Percentiles rank a stretch among this genome's conserved stretches.
phyloP scores from a whole-genome alignment of 2,888 invertebrate species.

The Agriotes lineatus region DNA sequence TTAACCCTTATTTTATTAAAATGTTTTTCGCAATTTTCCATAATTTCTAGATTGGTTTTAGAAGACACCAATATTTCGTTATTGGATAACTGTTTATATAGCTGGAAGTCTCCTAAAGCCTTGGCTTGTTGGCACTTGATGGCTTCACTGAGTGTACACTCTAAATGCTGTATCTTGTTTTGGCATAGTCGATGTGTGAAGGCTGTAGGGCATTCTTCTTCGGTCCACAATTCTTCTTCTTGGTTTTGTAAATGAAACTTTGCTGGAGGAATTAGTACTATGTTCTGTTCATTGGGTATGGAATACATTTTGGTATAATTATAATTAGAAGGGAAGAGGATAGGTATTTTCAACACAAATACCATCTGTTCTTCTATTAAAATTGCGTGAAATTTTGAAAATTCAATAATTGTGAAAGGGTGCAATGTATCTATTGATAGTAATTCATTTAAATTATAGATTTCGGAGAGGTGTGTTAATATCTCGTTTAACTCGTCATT shows the following conservation, averaged over 20 bases:
- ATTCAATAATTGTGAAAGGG: slow-evolving; percentile 30
- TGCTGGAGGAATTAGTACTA: slow-evolving; percentile 25
- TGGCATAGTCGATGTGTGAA: not conserved
- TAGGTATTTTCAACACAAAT: slow-evolving; percentile 37
- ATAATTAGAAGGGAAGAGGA: slow-evolving; percentile 16
- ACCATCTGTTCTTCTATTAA: slow-evolving; percentile 21
- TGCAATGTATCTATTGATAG: slow-evolving; percentile 30
- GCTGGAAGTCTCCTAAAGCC: not conserved
- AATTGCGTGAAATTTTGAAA: slow-evolving; percentile 31
- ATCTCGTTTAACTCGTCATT: slow-evolving; percentile 29
- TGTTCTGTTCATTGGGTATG: slow-evolving; percentile 21
- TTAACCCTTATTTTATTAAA: not conserved
- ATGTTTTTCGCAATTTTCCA: slow-evolving; percentile 4
- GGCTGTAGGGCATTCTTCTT: slow-evolving; percentile 22
- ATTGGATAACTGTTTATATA: not conserved
- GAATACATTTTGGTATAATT: slow-evolving; percentile 29
- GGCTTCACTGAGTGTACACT: not conserved
- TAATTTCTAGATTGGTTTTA: not conserved
- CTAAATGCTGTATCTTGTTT: not conserved
- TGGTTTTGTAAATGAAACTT: slow-evolving; percentile 21
- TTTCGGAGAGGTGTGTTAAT: slow-evolving; percentile 18
- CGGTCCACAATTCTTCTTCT: slow-evolving; percentile 30
- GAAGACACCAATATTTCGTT: not conserved
- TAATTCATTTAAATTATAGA: slow-evolving; percentile 35
- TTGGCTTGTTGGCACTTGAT: not conserved